Conservation (phyloP, 2,113 vertebrate species). For the Alligator sinensis region DNA sequence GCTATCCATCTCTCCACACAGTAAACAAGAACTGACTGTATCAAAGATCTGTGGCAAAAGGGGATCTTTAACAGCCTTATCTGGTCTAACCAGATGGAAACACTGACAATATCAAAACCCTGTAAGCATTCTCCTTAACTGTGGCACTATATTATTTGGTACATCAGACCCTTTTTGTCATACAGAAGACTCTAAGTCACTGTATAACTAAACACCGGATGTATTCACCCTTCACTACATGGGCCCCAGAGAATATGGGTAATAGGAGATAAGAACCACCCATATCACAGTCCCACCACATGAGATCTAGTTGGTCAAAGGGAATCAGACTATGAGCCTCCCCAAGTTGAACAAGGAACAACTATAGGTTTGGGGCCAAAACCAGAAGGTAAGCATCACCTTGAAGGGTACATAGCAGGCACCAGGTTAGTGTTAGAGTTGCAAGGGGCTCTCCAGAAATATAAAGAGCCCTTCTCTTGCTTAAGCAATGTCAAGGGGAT, state of each 20-base stretch:
- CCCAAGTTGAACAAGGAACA: not conserved
- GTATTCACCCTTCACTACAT: not conserved
- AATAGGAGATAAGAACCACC: not conserved
- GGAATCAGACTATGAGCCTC: not conserved
- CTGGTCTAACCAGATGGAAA: constrained; percentile 71
- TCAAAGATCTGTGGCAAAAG: constrained; percentile 55
- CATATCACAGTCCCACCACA: fast-evolving
- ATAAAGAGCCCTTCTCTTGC: not conserved
- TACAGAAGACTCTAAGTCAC: not conserved
- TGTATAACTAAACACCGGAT: not conserved
- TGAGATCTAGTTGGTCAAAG: not conserved
- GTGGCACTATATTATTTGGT: constrained; percentile 50
- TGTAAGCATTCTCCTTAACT: constrained; percentile 54
- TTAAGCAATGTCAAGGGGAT: not conserved
- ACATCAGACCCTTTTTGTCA: not conserved
- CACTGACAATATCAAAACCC: constrained; percentile 45
- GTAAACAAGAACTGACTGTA: constrained; percentile 48
- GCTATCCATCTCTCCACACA: constrained; percentile 37
- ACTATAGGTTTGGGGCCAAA: not conserved
- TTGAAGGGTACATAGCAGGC: not conserved
- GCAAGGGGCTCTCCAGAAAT: not conserved
- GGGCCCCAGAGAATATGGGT: not conserved
- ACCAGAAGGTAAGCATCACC: not conserved
- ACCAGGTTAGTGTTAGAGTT: not conserved
- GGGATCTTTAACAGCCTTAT: constrained; percentile 75